Evolutionary conservation across 2,888 invertebrate species (phyloP), one percentile per base, ranked within the genome.

Genomic region (Lasiommata megera): DNA sequence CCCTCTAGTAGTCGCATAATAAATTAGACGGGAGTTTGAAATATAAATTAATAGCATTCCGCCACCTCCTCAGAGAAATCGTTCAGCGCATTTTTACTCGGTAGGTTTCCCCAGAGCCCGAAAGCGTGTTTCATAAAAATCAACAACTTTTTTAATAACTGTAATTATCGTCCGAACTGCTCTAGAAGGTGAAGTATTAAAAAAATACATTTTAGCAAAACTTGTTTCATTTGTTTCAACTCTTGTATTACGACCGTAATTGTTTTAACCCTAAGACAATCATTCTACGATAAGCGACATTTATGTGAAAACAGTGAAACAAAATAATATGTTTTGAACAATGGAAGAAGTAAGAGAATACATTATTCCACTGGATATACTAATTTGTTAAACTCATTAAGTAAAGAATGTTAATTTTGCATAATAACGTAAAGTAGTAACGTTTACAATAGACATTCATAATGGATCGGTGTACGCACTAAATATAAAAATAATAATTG

Each of bases 121-220:
- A 44, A 41, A 29, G 29, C 44, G 14, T 29, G 14, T 31, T 46
- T 46, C 14, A 46, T 16, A 46, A 16, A 44, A 46, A 46, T 46
- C 46, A 46, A 12, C 46, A 46, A 46, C 46, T 46, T 46, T 46
- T 46, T 46, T 46, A 46, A 31, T 46, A 46, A 46, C 46, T 29
- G 44, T 17, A 46, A 46, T 31, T 46, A 29, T 16, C 31, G 31
- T 31, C 16, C 46, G 16, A 31, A 11, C 46, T 16, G 29, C n/a
- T 41, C n/a, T 41, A 23, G n/a, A n/a, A 23, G n/a, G 18, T 23
- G 6, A 23, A 18, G 23, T 41, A 23, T 41, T 41, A 18, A 29
- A 14, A 11, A 34, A 34, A 34, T 11, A 34, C 5, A 11, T 34
- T 11, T 34, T 34, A 11, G 3, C 11, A 9, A 3, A 11, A 34